A percentile compares a stretch with the other conserved stretches of the same genome.
phyloP scores from a whole-genome alignment of 2,113 vertebrate genomes.

The Sminthopsis crassicaudata region DNA sequence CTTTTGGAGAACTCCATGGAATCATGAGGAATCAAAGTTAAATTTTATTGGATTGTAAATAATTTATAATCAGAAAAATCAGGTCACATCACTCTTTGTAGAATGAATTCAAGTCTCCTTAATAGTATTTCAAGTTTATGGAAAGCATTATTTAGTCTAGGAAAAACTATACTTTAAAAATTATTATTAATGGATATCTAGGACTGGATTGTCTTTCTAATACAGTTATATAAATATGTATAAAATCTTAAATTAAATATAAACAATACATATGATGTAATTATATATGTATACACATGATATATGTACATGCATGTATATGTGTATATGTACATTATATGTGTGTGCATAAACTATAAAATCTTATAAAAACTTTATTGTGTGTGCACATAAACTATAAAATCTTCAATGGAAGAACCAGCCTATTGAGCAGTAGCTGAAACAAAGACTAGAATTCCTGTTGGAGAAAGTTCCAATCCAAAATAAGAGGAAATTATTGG shows the following conservation, averaged over 20 bases:
- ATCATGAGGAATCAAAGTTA: not conserved
- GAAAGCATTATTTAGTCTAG: not conserved
- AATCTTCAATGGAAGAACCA: not conserved
- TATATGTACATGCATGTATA: not conserved
- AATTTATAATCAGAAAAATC: not conserved
- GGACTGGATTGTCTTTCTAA: not conserved
- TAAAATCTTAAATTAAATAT: not conserved
- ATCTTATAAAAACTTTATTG: too few relatives aligned
- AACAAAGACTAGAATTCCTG: not conserved
- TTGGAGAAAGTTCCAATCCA: not conserved
- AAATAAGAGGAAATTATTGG: not conserved
- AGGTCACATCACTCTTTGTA: not conserved
- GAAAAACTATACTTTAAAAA: not conserved
- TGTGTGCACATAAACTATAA: too few relatives aligned
- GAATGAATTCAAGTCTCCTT: not conserved
- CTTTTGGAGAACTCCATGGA: not conserved
- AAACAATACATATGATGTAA: too few relatives aligned
- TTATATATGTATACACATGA: not conserved
- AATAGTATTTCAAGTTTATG: not conserved
- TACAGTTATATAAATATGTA: not conserved
- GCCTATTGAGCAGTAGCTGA: not conserved
- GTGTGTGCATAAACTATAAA: too few relatives aligned
- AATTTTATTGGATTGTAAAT: not conserved
- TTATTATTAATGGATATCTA: not conserved
- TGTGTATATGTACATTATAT: too few relatives aligned